Evolutionary conservation across 1,140 invertebrate genomes (phyloP), one percentile per base, ranked within the genome.

Genomic region (Dufourea novaeangliae): DNA sequence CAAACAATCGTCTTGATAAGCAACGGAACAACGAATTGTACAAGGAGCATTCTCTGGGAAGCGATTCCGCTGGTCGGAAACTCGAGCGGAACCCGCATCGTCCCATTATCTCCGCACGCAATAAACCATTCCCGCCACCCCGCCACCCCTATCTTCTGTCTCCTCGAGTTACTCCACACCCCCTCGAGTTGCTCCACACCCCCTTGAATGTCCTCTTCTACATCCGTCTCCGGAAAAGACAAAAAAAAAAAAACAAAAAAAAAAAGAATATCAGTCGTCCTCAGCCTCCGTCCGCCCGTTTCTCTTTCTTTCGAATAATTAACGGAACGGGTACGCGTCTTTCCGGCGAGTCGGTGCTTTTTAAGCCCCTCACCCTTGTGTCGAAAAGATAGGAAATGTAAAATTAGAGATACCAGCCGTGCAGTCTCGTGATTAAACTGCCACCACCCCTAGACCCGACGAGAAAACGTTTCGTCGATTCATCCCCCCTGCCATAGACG

Each of bases 191-290:
- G 25, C 1, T n/a, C 14, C 0, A 6, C 73, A 8, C 52, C 52
- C 22, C 54, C 52, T 44, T 3, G 11, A 14, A 2, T 61, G n/a
- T n/a, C n/a, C n/a, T 37, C 52, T 27, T 54, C 62, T 17, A 22
- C 54, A 11, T 76, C 44, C 66, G 66, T 76, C 66, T 52, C 32
- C 22, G 37, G n/a, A 32, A 70, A 76, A 76, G n/a, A n/a, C n/a
- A n/a, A n/a, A n/a, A n/a, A n/a, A n/a, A n/a, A n/a, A n/a, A n/a
- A n/a, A n/a, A n/a, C n/a, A n/a, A n/a, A n/a, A n/a, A n/a, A n/a
- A n/a, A n/a, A n/a, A n/a, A n/a, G n/a, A 76, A 76, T 70, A 76
- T 76, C 74, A 70, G 20, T 37, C 63, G n/a, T 57, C 44, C 34
- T 11, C 41, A 20, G 10, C 32, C 20, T 34, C 22, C 41, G 14